Evolutionary conservation across 2,797 vertebrate species (phyloP), one percentile per base, ranked within the genome.

Genomic region (Gobionotothen gibberifrons): DNA sequence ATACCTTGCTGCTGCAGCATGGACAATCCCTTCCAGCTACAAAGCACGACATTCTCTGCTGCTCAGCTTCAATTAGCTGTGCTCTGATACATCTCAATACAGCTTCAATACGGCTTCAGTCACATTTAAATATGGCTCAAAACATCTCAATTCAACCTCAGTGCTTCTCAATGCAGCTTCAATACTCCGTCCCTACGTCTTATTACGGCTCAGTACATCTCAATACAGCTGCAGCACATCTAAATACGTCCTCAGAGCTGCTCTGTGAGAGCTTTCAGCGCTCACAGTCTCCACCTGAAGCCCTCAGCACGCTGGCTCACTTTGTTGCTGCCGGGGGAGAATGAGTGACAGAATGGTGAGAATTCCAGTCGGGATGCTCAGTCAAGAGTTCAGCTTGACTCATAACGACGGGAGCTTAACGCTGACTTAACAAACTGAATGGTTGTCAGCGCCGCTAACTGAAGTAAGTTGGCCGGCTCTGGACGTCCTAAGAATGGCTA

Each of bases 11-110:
- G 87, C 86, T 67, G 79, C 89, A 78, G 87, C 90, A 80, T 43
- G 78, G 87, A 87, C 87, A 92, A 91, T 92, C 91, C 89, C 12
- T 15, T 92, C 83, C 68, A 51, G 70, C 75, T 62, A 92, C 88
- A 93, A 92, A 92, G 88, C 84, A 73, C 21, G 17, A 92, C 90
- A 91, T 91, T 93, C 90, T 89, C 89, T 88, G 88, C 86, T 85
- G 87, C 90, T 93, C 92, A 93, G 86, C 89, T 92, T 91, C 87
- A 90, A 93, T 93, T 93, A 93, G 90, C 90, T 92, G 91, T 93
- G 92, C 91, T 93, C 91, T 92, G 90, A 88, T 92, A 92, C 90
- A 91, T 92, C 88, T 93, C 90, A 93, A 93, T 92, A 76, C 90
- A 80, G 62, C 86, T 67, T 75, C 85, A 81, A 75, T 78, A 62